Evolutionary conservation across 2,888 invertebrate genomes (phyloP), one percentile per base, ranked within the genome.

Genomic region (Drosophila quasianomalipes): DNA sequence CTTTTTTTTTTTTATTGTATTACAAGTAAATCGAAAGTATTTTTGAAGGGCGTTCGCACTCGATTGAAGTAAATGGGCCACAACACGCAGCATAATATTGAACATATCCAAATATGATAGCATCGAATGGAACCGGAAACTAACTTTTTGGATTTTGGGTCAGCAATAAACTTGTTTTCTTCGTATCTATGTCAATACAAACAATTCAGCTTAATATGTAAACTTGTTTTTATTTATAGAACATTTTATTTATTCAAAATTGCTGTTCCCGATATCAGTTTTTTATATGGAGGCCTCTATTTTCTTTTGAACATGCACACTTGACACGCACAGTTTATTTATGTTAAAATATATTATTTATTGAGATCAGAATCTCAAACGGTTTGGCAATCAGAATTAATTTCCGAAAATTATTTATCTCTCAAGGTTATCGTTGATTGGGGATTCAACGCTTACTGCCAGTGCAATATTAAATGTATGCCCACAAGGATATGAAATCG

Each of bases 401-500:
- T 26, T 26, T 26, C 28, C 47, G 1, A 9, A 16, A 26, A 16
- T 26, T 16, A 16, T 2, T 47, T 47, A 4, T 37, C 26, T 7
- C 26, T 37, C 19, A 55, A 37, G n/a, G 39, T 35, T 51, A 31
- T 57, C 19, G 22, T 16, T 10, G 52, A 5, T 26, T 28, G 47
- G 14, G 28, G 12, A 52, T 55, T 6, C 30, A 57, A 9, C 16
- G 14, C 22, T 28, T 5, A 31, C 28, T n/a, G 31, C 12, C 47
- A 19, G 35, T 37, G 7, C 9, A 26, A 53, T 47, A 49, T 30
- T 44, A 63, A 63, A 70, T 77, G 51, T 73, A 74, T 61, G 57
- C 16, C 16, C 61, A 62, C 35, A 44, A 33, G 41, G 76, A 76
- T 76, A 71, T 63, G 64, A 70, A 75, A 62, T 64, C 63, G 55